Conservation (phyloP, 2,888 invertebrate genomes). For the Megastigmus dorsalis region DNA sequence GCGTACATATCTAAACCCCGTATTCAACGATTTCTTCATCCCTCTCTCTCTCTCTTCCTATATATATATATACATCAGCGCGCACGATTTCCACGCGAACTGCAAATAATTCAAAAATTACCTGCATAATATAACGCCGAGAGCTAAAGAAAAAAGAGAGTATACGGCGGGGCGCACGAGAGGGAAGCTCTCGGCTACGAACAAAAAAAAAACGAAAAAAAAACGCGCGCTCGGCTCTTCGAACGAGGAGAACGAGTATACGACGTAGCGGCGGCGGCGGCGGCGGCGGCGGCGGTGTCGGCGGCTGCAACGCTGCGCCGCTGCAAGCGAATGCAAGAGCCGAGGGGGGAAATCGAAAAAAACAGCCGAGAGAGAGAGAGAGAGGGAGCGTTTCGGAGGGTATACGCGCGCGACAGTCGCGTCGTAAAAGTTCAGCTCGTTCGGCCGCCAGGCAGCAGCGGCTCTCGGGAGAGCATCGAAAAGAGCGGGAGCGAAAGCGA, state of each 20-base stretch:
- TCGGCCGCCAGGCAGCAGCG: constrained; percentile 39
- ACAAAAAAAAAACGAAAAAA: too few relatives aligned
- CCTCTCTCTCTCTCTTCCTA: neutral
- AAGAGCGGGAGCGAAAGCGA: constrained; percentile 21
- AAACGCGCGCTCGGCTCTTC: constrained; percentile 17
- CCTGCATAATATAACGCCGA: constrained; percentile 55
- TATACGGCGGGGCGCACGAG: neutral
- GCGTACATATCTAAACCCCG: neutral
- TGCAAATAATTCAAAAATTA: constrained; percentile 54
- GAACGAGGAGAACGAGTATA: constrained; percentile 8
- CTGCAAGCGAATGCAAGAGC: constrained; percentile 53
- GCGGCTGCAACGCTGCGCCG: constrained; percentile 24
- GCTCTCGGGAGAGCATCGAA: constrained; percentile 26
- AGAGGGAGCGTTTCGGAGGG: constrained; percentile 24
- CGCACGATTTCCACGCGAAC: constrained; percentile 44
- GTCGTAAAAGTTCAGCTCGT: constrained; percentile 57
- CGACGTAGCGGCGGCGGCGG: too few relatives aligned
- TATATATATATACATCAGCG: too few relatives aligned
- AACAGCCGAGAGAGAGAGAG: constrained; percentile 30
- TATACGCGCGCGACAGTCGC: constrained; percentile 52
- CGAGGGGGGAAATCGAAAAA: constrained; percentile 34
- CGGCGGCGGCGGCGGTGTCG: constrained; percentile 7
- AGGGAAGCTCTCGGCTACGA: too few relatives aligned
- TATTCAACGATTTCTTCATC: constrained; percentile 42
- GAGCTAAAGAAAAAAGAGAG: constrained; percentile 22